phyloP scores from a whole-genome alignment of 2,113 vertebrate species.

The Ivindomyrus marchei region DNA sequence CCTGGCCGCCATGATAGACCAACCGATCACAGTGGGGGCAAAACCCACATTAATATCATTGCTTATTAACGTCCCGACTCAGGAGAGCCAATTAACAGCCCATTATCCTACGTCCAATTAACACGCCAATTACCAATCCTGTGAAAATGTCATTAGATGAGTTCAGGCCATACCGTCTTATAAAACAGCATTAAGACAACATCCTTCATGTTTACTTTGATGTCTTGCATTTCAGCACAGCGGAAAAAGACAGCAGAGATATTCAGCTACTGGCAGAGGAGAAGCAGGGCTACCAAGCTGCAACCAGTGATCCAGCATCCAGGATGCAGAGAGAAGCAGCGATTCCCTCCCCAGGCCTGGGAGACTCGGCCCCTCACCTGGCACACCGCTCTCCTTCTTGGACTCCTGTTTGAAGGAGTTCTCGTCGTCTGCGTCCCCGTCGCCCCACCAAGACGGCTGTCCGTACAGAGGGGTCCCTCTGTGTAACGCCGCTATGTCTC shows the following conservation, averaged over 20 bases:
- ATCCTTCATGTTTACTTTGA: neutral
- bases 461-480: slow-evolving; percentile 93
- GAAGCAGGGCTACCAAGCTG: neutral
- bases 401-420: slow-evolving; percentile 75
- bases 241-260: neutral
- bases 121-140: neutral
- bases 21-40: neutral
- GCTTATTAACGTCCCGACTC: neutral
- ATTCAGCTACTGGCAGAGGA: neutral
- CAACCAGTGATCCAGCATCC: neutral
- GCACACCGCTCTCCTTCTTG: slow-evolving; percentile 68
- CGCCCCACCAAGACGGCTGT: slow-evolving; percentile 97
- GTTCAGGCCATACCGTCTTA: neutral
- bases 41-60: neutral
- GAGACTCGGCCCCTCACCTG: slow-evolving; percentile 55
- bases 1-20: slow-evolving; percentile 17
- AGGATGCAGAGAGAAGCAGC: neutral
- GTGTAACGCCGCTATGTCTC: slow-evolving; percentile 75
- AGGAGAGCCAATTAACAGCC: neutral
- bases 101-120: neutral
- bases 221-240: neutral
- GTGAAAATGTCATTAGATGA: neutral
- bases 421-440: slow-evolving; percentile 84
- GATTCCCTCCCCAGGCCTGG: neutral
- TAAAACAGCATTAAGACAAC: neutral